These are phyloP conservation scores for Protobothrops mucrosquamatus DNA, from an alignment of 2,113 vertebrate species.

Conservation along the genomic window DNA sequence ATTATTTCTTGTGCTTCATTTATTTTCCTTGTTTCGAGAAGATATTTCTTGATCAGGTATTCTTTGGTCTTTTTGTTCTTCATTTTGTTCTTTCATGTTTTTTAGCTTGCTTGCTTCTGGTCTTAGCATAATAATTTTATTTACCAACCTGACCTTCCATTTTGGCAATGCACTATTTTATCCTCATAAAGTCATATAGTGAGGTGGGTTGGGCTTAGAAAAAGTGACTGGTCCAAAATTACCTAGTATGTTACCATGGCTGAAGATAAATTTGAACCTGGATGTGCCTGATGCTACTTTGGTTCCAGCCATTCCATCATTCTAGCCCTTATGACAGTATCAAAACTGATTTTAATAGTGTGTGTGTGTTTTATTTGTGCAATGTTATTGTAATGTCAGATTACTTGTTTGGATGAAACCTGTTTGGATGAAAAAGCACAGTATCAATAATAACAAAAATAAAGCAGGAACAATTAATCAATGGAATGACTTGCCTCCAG, in stretches of 20 bases:
- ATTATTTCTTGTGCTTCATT: not conserved
- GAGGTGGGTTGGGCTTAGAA: not conserved
- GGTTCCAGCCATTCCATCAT: not conserved
- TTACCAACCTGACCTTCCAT: not conserved
- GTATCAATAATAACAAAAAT: not conserved
- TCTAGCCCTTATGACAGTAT: not conserved
- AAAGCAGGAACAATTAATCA: not conserved
- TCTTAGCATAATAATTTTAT: not conserved
- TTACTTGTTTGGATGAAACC: no score
- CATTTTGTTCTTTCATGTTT: not conserved
- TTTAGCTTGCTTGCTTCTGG: not conserved
- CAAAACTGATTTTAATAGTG: not conserved
- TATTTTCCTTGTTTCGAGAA: not conserved
- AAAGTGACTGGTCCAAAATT: not conserved
- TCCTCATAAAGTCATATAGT: not conserved
- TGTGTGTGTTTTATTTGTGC: not conserved
- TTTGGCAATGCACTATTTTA: not conserved
- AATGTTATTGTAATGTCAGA: not conserved
- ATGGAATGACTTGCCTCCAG: not conserved
- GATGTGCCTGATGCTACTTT: not conserved
- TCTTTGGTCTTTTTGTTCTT: not conserved
- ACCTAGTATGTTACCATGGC: not conserved
- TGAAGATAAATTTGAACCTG: not conserved
- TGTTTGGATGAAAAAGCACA: not conserved
- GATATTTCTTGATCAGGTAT: not conserved